A percentile compares a stretch with the other conserved stretches of the same genome.
Conservation (phyloP, 2,888 invertebrate genomes). For the Hirudinaria manillensis region DNA sequence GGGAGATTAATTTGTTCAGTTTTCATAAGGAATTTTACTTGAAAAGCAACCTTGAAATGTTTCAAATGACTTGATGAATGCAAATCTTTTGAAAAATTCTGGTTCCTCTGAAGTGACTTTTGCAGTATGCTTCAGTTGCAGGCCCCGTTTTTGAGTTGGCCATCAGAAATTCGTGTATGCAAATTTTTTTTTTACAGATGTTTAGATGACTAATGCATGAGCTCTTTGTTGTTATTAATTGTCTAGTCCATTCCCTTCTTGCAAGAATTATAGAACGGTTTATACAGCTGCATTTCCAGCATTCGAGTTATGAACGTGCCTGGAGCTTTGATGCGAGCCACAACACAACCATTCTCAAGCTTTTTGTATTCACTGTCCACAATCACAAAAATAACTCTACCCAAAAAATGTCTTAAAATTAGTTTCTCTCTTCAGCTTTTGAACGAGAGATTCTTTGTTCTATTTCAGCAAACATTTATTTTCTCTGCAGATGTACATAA, state of each 20-base stretch:
- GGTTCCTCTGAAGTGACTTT: background rate
- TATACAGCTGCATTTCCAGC: background rate
- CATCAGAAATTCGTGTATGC: too few relatives aligned
- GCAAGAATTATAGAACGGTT: background rate
- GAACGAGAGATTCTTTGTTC: background rate
- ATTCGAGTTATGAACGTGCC: slow-evolving; percentile 5
- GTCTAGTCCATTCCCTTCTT: slow-evolving; percentile 16
- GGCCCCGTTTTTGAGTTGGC: background rate
- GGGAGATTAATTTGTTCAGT: too few relatives aligned
- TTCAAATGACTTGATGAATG: background rate
- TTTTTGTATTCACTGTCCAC: background rate
- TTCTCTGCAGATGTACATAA: slow-evolving; percentile 14
- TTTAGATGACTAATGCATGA: background rate
- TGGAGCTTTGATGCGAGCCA: background rate
- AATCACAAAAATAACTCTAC: background rate
- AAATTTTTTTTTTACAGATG: background rate
- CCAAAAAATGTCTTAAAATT: too few relatives aligned
- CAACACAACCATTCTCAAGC: background rate
- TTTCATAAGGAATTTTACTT: background rate
- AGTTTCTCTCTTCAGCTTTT: background rate
- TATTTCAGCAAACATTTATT: background rate
- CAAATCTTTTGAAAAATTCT: background rate
- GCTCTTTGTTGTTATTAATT: background rate
- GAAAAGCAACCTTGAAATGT: slow-evolving; percentile 2
- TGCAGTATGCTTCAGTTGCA: background rate